Base-by-base conservation (phyloP, 2,888 invertebrate genomes). In the Chelonus formosanus region DNA sequence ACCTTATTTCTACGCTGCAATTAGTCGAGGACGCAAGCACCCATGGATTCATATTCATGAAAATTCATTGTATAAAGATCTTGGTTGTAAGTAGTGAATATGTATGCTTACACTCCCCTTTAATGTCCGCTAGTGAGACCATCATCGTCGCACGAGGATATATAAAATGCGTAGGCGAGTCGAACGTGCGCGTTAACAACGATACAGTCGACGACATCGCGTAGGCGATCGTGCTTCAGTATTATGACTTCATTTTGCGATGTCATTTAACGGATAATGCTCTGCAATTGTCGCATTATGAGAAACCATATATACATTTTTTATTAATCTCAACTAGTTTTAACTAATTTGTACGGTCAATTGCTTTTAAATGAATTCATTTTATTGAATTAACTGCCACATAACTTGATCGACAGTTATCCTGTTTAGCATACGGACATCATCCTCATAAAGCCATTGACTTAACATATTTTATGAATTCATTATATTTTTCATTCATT, bases 201-300 rank as follows among this genome's bases (percentile, higher is more conserved):
- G 32, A 52, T 53, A 53, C 8, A 32, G 34, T 52, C 44, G 61
- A 53, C 52, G 52, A 61, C 53, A 34, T 6, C 32, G 53, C 61
- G 61, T 61, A 53, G 61, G 61, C 53, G 61, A 50, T 35, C 63
- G 35, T 56, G 45, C 63, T 63, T 47, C 36, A 40, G 40, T 44
- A 56, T 63, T 63, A 63, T 63, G 63, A 56, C 63, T 63, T 63
- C 63, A 63, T 63, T 58, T 61, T 32, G 61, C 53, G 34, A 44
- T 52, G 32, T 52, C 52, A 53, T 52, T 61, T 36, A 59, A 36
- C 59, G 50, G 32, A 52, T 52, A 8, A 31, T 52, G 52, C 40
- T 6, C 40, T 5, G 6, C 40, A 40, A 40, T 40, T 40, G 40
- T 40, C 40, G 40, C 6, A 40, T 4, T 40, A 40, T 40, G 40